These are phyloP conservation scores for Patella depressa DNA, from an alignment of 2,888 invertebrate species.

Conservation along the genomic window DNA sequence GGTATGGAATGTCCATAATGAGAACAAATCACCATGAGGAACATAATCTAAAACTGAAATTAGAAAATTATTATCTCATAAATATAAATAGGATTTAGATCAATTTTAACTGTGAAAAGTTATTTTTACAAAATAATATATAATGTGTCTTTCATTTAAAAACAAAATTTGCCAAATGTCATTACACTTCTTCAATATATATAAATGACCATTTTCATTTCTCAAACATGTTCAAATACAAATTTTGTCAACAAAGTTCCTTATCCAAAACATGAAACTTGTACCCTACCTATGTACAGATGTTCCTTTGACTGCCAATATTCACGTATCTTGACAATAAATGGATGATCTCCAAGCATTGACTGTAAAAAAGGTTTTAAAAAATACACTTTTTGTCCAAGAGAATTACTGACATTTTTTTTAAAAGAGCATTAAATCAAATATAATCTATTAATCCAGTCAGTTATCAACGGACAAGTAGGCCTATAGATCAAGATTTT, in stretches of 20 bases:
- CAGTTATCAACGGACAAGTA: too few species aligned
- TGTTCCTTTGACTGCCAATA: slow-evolving; percentile 90
- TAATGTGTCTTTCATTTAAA: too few species aligned
- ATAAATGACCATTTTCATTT: slow-evolving; percentile 14
- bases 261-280: background rate
- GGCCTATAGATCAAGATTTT: too few species aligned
- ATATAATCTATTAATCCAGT: too few species aligned
- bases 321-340: slow-evolving; percentile 83
- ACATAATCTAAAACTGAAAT: slow-evolving; percentile 85
- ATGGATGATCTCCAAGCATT: slow-evolving; percentile 88
- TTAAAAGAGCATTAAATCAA: too few species aligned
- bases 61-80: background rate
- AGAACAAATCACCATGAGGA: slow-evolving; percentile 86
- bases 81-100: slow-evolving; percentile 7
- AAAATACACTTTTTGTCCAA: background rate
- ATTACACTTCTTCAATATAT: background rate
- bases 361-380: slow-evolving; percentile 75
- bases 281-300: slow-evolving; percentile 83
- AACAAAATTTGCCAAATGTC: too few species aligned
- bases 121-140: too few species aligned
- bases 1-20: slow-evolving; percentile 81
- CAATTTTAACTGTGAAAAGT: too few species aligned
- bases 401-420: background rate
- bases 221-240: background rate
- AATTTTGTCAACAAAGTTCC: background rate